Base-by-base conservation (phyloP, 2,888 invertebrate species). In the Drosophila nr. fundita region DNA sequence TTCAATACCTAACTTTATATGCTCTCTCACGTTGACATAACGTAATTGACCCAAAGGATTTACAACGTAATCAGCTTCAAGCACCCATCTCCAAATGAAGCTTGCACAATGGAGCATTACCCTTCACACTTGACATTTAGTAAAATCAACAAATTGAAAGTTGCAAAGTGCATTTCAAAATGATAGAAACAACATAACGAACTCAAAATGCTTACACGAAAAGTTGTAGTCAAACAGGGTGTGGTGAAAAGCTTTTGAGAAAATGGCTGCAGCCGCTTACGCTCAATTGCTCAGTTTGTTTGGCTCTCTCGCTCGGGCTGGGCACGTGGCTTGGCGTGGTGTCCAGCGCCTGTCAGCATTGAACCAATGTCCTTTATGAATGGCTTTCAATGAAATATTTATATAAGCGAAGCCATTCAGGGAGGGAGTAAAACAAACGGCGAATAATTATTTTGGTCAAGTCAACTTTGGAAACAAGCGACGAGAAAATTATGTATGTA, bases 71-170 rank as follows among this genome's bases (percentile, higher is more conserved):
- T 8, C 21, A 45, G 13, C 21, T 49, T 4, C 10, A 11, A 50
- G 5, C 29, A 4, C 4, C 4, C n/a, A 55, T 29, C 29, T 36
- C 15, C 55, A 57, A 24, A 34, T 27, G 40, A 67, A 52, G 24
- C 53, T 34, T 27, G 8, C 52, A 38, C 27, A 54, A 36, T 60
- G 24, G 11, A 38, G n/a, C 24, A 63, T 50, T 50, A 70, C 70
- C 88, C 87, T 90, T 87, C 88, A 86, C 87, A 85, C 83, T 87
- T 90, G 87, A 81, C 90, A 87, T 87, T 87, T 88, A 29, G 55
- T 11, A 27, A 64, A 68, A 59, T 68, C 61, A 75, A 68, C 67
- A 67, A 54, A 48, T 69, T 61, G 34, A 53, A 66, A 67, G 30
- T 40, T 65, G n/a, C 60, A 50, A 48, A 45, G 59, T 80, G 71